phyloP scores from a whole-genome alignment of 2,797 vertebrate genomes.

The Gadopsis marmoratus region DNA sequence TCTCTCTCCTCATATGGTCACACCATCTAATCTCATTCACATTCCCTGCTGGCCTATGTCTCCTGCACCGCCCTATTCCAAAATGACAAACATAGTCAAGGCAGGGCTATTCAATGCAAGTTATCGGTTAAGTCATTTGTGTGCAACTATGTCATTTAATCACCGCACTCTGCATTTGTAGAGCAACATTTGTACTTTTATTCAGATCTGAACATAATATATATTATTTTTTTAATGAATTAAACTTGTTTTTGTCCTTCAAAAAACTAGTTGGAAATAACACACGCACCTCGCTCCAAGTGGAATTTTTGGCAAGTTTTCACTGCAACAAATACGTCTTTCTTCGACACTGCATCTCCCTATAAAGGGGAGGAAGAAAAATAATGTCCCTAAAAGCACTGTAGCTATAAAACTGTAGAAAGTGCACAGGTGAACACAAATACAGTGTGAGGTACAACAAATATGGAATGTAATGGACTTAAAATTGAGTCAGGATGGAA shows the following conservation, averaged over 20 bases:
- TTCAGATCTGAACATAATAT: background rate
- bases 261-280: background rate
- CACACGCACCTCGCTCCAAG: constrained; percentile 67
- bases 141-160: no score
- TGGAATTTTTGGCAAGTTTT: constrained; percentile 83
- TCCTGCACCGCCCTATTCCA: no score
- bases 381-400: background rate
- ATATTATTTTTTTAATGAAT: background rate
- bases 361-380: constrained; percentile 34
- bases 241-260: background rate
- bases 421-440: background rate
- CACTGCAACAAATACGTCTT: constrained; percentile 80
- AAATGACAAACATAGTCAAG: no score
- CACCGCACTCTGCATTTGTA: no score
- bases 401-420: background rate
- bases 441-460: constrained; percentile 1
- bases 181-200: no score
- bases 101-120: no score
- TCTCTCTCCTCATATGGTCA: no score
- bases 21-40: no score
- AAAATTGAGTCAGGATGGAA: constrained; percentile 12
- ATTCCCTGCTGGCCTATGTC: no score
- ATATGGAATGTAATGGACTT: background rate
- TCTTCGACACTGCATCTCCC: constrained; percentile 66
- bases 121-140: no score